Percentiles rank a stretch among this genome's conserved stretches.
Evolutionary conservation across 2,113 vertebrate genomes (phyloP).

Genomic region (Callopanchax toddi): DNA sequence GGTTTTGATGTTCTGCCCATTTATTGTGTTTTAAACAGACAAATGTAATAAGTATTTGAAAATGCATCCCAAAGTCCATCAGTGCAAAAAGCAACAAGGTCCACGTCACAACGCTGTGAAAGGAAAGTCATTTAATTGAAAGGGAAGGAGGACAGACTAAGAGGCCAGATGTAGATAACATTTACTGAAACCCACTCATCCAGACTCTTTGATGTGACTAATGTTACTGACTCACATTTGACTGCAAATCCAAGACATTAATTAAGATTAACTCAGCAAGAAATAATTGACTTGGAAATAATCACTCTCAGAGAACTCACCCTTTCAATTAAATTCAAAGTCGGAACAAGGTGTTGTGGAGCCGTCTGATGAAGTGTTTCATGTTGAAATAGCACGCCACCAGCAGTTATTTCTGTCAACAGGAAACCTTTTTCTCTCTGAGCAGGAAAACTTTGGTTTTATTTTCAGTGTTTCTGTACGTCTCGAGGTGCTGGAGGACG

Average conservation of each 20-base stretch:
- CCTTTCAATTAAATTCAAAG: conserved; percentile 59
- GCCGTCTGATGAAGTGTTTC: conserved; percentile 32
- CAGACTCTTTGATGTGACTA: conserved; percentile 50
- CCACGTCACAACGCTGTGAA: background rate
- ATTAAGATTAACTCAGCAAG: conserved; percentile 62
- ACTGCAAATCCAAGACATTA: conserved; percentile 64
- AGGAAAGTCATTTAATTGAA: conserved; percentile 9
- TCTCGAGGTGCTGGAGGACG: conserved; percentile 16
- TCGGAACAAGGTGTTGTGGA: conserved; percentile 32
- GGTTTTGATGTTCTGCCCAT: no score
- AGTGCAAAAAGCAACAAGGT: background rate
- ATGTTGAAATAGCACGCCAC: conserved; percentile 24
- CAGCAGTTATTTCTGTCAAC: conserved; percentile 34
- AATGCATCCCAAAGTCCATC: background rate
- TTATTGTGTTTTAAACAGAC: background rate
- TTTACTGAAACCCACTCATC: conserved; percentile 40
- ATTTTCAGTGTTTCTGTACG: conserved; percentile 9
- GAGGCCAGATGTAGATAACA: conserved; percentile 41
- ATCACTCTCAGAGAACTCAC: conserved; percentile 25
- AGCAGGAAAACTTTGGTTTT: conserved; percentile 39
- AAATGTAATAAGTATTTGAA: background rate
- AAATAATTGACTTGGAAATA: conserved; percentile 33
- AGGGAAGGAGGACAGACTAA: conserved; percentile 14
- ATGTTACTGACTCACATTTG: conserved; percentile 52
- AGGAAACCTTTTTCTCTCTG: conserved; percentile 20